Evolutionary conservation across 2,797 vertebrate species (phyloP).

Genomic region (Chromobotia macracanthus): DNA sequence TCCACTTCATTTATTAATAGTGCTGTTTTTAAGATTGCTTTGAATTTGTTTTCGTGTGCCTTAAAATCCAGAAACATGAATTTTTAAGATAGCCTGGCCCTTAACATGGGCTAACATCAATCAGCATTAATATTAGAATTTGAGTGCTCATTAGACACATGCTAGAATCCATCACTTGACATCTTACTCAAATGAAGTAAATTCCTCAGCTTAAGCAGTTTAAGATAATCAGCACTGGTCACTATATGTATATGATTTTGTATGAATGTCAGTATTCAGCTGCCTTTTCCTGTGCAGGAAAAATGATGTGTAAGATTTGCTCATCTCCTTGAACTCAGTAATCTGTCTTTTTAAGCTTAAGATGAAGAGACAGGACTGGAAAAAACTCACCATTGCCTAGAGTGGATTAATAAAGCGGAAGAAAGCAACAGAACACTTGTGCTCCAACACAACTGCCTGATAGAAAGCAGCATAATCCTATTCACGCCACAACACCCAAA

Average conservation of each 20-base stretch:
- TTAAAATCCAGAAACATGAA: neutral
- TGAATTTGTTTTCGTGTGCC: neutral
- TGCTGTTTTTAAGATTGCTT: slow-evolving; percentile 14
- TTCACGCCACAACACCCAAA: slow-evolving; percentile 52
- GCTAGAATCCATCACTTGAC: neutral
- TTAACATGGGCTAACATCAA: slow-evolving; percentile 4
- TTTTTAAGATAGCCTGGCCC: neutral
- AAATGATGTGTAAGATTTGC: slow-evolving; percentile 61
- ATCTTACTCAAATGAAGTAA: neutral
- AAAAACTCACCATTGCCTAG: slow-evolving; percentile 60
- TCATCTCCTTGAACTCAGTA: slow-evolving; percentile 64
- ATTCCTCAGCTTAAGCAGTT: neutral
- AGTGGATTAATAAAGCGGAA: slow-evolving; percentile 57
- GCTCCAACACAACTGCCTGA: neutral
- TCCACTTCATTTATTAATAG: neutral
- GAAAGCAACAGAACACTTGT: slow-evolving; percentile 33
- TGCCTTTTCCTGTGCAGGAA: neutral
- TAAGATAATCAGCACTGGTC: neutral
- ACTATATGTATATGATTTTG: neutral
- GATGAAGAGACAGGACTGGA: slow-evolving; percentile 62
- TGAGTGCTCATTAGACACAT: neutral
- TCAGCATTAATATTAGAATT: slow-evolving; percentile 12
- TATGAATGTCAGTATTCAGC: neutral
- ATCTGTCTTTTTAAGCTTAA: slow-evolving; percentile 71
- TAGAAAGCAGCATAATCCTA: neutral